These are phyloP conservation scores for Drosophila colorata DNA, from an alignment of 2,888 invertebrate species.

Conservation along the genomic window DNA sequence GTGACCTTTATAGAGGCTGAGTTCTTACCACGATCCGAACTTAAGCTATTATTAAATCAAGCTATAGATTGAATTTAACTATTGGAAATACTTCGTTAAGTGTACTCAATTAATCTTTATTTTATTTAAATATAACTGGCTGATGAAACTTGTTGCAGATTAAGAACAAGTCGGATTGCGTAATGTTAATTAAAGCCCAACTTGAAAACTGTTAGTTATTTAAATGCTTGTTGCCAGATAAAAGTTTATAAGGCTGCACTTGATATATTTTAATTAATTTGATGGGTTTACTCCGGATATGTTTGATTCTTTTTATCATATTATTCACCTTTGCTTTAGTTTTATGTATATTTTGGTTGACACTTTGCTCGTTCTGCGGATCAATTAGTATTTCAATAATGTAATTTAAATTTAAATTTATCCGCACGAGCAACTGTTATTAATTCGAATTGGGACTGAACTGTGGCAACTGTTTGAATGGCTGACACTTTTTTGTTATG, in stretches of 20 bases:
- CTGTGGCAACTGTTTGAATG: conserved; percentile 27
- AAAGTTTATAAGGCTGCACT: too few species aligned
- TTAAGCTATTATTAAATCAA: background rate
- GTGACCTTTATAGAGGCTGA: too few species aligned
- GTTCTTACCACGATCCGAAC: too few species aligned
- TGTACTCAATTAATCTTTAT: background rate
- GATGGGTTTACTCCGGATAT: too few species aligned
- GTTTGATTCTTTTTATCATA: background rate
- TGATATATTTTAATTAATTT: background rate
- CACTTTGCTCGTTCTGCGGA: conserved; percentile 48
- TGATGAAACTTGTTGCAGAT: background rate
- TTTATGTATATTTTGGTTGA: conserved; percentile 3
- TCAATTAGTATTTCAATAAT: conserved; percentile 36
- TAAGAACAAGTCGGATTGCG: background rate
- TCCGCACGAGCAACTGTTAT: conserved; percentile 71
- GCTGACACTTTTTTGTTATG: conserved; percentile 38
- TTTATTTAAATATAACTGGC: background rate
- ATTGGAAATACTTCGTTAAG: too few species aligned
- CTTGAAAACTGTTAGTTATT: too few species aligned
- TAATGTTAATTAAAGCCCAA: too few species aligned
- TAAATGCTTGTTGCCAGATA: too few species aligned
- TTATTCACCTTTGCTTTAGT: conserved; percentile 24
- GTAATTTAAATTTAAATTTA: conserved; percentile 41
- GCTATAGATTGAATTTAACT: background rate
- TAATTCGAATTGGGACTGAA: conserved; percentile 20